A percentile compares a stretch with the other conserved stretches of the same genome.
phyloP scores from a whole-genome alignment of 2,113 vertebrate species.

The Pelobates fuscus region DNA sequence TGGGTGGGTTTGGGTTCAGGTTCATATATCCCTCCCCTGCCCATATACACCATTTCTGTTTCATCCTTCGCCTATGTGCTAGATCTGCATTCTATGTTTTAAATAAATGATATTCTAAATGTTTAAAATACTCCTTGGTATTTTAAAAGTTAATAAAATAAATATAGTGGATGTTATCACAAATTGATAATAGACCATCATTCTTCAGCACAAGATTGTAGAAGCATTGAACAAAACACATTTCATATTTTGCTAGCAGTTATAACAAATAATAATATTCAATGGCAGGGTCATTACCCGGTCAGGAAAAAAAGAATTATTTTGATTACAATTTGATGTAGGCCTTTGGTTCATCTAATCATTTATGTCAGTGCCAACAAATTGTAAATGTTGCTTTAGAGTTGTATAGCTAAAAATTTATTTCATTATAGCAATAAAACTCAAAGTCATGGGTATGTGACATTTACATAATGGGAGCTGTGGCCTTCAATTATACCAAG shows the following conservation, averaged over 20 bases:
- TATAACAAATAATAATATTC: conserved; percentile 27
- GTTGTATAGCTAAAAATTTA: conserved; percentile 32
- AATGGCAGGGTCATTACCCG: conserved; percentile 16
- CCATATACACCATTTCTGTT: no score
- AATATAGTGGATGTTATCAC: no score
- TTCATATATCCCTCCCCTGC: no score
- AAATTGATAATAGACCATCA: no score
- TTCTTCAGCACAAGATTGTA: no score
- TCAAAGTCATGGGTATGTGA: conserved; percentile 41
- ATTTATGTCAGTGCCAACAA: conserved; percentile 26
- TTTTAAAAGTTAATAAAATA: no score
- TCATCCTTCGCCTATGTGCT: no score
- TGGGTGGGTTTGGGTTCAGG: no score
- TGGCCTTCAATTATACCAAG: conserved; percentile 30
- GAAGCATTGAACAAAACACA: neutral
- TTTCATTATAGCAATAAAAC: conserved; percentile 41
- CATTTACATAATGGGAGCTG: conserved; percentile 42
- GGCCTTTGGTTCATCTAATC: conserved; percentile 4
- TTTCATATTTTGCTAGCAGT: neutral
- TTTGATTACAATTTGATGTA: conserved; percentile 27
- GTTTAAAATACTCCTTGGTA: no score
- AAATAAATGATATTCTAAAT: no score
- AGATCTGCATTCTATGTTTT: no score
- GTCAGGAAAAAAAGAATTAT: conserved; percentile 37
- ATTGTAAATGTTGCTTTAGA: conserved; percentile 41